Base-by-base conservation (phyloP, 2,113 vertebrate genomes). In the Struthio camelus region DNA sequence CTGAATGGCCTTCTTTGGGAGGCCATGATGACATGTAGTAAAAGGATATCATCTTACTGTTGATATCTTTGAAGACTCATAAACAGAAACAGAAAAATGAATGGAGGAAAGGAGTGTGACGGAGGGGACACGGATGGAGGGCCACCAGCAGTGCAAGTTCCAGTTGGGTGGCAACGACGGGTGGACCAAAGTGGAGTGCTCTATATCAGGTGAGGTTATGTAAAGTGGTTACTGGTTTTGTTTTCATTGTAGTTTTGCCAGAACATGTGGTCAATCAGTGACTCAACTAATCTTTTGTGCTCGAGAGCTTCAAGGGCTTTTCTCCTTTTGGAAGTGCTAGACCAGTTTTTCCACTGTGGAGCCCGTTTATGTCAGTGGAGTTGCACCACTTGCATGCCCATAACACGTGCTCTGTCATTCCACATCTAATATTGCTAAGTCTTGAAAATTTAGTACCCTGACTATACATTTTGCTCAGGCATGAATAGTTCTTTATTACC, bases 61-160 rank as follows among this genome's bases (percentile, higher is more conserved):
- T 99, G 98, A 99, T 99, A 98, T 96, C 99, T 99, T 97, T 97
- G 98, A 98, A 98, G 98, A 98, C 98, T 98, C 96, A 92, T 97
- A 98, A 98, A 97, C 98, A 98, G 99, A 98, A 98, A 98, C 98
- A 98, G 98, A 99, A 99, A 99, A 98, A 99, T 99, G 99, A 99
- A 99, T 99, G 99, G 99, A 98, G 99, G 99, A 98, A 99, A 99
- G 98, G 99, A 99, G 96, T 99, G 98, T 98, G 99, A 99, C 96
- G 98, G 98, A 98, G 99, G 98, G 97, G 99, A 99, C 92, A 98
- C 98, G 94, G 98, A 99, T 96, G 98, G 99, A 97, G 98, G 98
- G 94, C 98, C 98, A 95, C 97, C 98, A 96, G 98, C 99, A 97
- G 98, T 99, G 91, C 99, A 99, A 98, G 99, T 99, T 96, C 99